phyloP scores from a whole-genome alignment of 2,113 vertebrate species.

The Oenanthe melanoleuca region DNA sequence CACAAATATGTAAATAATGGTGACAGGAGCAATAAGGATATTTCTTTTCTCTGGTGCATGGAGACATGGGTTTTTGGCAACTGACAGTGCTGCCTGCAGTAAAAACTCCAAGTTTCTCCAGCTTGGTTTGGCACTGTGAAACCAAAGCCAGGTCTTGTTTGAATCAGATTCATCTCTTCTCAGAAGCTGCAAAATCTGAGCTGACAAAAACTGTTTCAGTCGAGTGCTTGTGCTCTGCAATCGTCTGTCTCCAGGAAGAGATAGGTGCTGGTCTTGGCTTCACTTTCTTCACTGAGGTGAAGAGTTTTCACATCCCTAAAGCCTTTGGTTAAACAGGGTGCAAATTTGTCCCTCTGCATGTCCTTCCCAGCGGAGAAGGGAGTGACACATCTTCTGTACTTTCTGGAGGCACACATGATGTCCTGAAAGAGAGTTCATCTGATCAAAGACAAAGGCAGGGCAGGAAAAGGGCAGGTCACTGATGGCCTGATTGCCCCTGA shows the following conservation, averaged over 20 bases:
- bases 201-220: background rate
- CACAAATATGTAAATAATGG: background rate
- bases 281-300: background rate
- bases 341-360: background rate
- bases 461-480: background rate
- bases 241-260: background rate
- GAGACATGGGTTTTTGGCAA: background rate
- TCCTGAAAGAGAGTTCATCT: background rate
- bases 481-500: background rate
- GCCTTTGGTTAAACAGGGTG: background rate
- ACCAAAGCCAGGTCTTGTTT: background rate
- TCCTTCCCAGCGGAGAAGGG: background rate
- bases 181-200: background rate
- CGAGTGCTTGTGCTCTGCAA: accelerated
- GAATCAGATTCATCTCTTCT: background rate
- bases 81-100: background rate
- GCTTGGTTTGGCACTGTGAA: background rate
- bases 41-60: background rate
- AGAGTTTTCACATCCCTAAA: background rate
- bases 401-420: background rate
- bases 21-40: background rate
- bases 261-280: background rate
- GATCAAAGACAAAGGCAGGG: background rate
- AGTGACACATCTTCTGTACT: accelerated
- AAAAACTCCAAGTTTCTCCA: background rate